These are phyloP conservation scores for Mimumesa dahlbomi DNA, from an alignment of 2,888 invertebrate genomes.

Conservation along the genomic window DNA sequence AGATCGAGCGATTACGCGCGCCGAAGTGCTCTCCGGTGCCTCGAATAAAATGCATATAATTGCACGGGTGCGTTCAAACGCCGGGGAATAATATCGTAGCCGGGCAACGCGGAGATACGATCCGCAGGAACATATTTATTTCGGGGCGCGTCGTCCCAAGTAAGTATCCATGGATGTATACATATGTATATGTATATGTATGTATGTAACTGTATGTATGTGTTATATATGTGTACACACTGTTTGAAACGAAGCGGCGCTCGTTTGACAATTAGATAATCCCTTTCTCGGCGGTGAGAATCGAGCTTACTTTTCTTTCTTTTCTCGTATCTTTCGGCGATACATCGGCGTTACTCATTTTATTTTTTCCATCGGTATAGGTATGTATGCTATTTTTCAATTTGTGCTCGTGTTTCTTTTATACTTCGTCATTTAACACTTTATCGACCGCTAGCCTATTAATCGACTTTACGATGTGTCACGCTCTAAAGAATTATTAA, in stretches of 20 bases:
- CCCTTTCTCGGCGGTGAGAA: constrained; percentile 7
- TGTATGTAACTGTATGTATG: neutral
- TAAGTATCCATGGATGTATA: neutral
- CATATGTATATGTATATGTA: too few relatives aligned
- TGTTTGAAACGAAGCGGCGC: neutral
- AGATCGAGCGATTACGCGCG: constrained; percentile 61
- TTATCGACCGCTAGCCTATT: too few relatives aligned
- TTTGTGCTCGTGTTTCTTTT: too few relatives aligned
- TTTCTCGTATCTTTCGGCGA: neutral
- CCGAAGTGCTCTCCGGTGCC: constrained; percentile 43
- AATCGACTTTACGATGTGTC: too few relatives aligned
- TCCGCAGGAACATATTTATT: constrained; percentile 46
- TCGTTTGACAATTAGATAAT: constrained; percentile 39
- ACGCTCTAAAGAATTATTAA: too few relatives aligned
- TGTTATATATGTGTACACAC: neutral
- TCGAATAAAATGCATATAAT: constrained; percentile 75
- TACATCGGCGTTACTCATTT: constrained; percentile 25
- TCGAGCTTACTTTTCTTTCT: constrained; percentile 2
- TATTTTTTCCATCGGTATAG: too few relatives aligned
- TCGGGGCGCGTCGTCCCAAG: constrained; percentile 9
- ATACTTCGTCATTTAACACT: too few relatives aligned
- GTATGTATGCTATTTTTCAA: too few relatives aligned
- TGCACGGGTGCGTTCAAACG: constrained; percentile 57
- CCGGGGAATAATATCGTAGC: constrained; percentile 59
- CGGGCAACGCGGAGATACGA: constrained; percentile 38